Percentiles rank a stretch among this genome's conserved stretches.
These are phyloP conservation scores for Pampus argenteus DNA, from an alignment of 2,797 vertebrate species.

Conservation along the genomic window DNA sequence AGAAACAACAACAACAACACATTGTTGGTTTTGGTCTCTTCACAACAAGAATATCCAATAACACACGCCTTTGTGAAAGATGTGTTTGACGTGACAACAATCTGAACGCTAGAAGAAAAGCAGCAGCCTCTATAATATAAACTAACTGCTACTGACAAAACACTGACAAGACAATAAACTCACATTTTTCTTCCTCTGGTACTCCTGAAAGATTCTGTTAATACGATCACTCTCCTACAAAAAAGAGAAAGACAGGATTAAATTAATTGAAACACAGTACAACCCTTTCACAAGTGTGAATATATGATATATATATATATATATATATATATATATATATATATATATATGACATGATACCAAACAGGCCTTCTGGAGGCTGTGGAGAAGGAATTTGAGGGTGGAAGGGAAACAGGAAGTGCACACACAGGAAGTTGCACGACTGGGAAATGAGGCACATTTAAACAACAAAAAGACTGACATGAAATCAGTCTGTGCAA, in stretches of 20 bases:
- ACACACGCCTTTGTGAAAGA: too few relatives aligned
- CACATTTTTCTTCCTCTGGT: conserved; percentile 95
- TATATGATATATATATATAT: too few relatives aligned
- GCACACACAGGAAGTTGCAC: conserved; percentile 44
- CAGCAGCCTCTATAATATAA: neutral
- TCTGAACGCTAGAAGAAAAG: too few relatives aligned
- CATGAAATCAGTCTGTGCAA: neutral
- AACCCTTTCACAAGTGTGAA: neutral
- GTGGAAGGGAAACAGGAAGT: conserved; percentile 66
- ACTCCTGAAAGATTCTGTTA: conserved; percentile 91
- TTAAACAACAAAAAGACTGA: conserved; percentile 30
- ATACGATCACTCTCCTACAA: conserved; percentile 93
- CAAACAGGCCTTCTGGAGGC: neutral
- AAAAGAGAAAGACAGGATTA: conserved; percentile 25
- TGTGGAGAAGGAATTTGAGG: conserved; percentile 45
- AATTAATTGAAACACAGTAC: neutral
- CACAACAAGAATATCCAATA: too few relatives aligned
- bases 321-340: too few relatives aligned
- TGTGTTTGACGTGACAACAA: too few relatives aligned
- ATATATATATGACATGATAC: too few relatives aligned
- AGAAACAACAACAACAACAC: too few relatives aligned
- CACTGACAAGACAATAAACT: conserved; percentile 67
- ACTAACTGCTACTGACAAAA: conserved; percentile 1
- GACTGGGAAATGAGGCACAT: conserved; percentile 41
- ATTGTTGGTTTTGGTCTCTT: too few relatives aligned